Evolutionary conservation across 1,140 invertebrate genomes (phyloP).

Genomic region (Panulirus ornatus): DNA sequence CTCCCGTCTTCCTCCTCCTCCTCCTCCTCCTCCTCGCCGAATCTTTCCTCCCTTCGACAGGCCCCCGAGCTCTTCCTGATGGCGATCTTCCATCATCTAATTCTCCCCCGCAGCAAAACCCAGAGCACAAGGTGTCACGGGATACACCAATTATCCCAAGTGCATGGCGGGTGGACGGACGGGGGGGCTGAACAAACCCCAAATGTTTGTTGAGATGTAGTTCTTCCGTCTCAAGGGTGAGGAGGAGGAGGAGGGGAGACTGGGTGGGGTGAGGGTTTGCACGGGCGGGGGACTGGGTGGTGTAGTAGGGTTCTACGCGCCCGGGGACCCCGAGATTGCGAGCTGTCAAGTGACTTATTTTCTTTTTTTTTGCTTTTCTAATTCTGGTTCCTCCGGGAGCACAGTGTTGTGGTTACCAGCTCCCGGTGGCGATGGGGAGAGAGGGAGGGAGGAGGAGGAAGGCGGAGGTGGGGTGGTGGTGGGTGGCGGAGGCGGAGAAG

Average conservation of each 20-base stretch:
- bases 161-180: neutral
- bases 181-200: neutral
- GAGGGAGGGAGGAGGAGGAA: neutral
- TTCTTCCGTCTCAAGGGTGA: neutral
- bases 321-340: conserved; percentile 1
- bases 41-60: neutral
- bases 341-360: too few relatives aligned
- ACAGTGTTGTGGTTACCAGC: neutral
- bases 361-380: conserved; percentile 24
- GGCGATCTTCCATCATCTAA: too few relatives aligned
- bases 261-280: too few relatives aligned
- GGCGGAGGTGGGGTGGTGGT: neutral
- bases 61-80: neutral
- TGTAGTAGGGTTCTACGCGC: conserved; percentile 1
- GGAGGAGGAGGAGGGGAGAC: too few relatives aligned
- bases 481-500: too few relatives aligned
- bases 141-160: conserved; percentile 15
- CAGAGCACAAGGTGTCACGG: neutral
- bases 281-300: neutral
- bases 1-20: neutral
- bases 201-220: neutral
- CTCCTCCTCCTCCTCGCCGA: neutral
- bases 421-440: neutral
- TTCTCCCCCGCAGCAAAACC: too few relatives aligned
- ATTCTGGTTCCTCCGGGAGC: neutral